phyloP scores from a whole-genome alignment of 2,888 invertebrate species.

The Drosophila subquinaria region DNA sequence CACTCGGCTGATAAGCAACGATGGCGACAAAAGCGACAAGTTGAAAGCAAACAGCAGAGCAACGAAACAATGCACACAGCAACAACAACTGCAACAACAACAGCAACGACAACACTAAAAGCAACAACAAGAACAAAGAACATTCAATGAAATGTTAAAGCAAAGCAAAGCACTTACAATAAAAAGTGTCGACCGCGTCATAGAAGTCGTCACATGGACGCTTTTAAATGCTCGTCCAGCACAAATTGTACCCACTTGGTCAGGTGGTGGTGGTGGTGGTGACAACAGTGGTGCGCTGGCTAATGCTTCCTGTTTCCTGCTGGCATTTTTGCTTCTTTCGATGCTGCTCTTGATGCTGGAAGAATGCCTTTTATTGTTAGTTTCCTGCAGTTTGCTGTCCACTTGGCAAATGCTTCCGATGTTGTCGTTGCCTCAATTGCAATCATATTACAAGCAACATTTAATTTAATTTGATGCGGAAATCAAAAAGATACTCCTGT shows the following conservation, averaged over 20 bases:
- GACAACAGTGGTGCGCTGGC: conserved; percentile 19
- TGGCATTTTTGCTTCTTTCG: too few species aligned
- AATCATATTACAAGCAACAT: conserved; percentile 79
- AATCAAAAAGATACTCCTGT: conserved; percentile 61
- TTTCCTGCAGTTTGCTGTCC: conserved; percentile 71
- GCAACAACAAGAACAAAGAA: conserved; percentile 22
- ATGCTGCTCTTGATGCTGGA: conserved; percentile 32
- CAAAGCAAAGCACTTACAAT: conserved; percentile 67
- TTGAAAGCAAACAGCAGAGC: conserved; percentile 55
- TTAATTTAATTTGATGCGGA: conserved; percentile 77
- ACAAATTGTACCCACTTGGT: background rate
- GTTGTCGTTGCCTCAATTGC: conserved; percentile 57
- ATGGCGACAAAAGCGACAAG: conserved; percentile 56
- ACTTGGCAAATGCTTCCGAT: conserved; percentile 39
- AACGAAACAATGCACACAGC: conserved; percentile 56
- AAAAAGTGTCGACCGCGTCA: conserved; percentile 57
- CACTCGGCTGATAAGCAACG: conserved; percentile 50
- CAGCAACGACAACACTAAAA: background rate
- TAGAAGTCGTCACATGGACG: conserved; percentile 54
- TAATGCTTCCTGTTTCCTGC: conserved; percentile 53
- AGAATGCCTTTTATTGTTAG: conserved; percentile 64
- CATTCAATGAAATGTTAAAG: conserved; percentile 60
- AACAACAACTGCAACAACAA: conserved; percentile 1
- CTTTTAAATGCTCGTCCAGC: conserved; percentile 52
- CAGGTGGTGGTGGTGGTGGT: background rate